Conservation (phyloP, 1,140 invertebrate species). For the Platyura marginata region DNA sequence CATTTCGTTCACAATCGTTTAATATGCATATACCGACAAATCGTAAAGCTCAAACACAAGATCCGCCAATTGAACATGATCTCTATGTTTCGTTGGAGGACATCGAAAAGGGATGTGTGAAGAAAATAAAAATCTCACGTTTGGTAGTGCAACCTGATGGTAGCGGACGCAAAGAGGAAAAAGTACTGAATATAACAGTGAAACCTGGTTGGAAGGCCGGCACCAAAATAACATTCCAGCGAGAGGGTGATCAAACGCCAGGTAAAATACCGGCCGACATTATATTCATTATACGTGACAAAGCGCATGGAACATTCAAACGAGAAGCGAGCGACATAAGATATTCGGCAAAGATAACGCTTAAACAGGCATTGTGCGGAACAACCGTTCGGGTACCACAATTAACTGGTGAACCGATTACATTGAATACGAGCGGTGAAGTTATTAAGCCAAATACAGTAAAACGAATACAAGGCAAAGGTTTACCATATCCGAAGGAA, state of each 20-base stretch:
- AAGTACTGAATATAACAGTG: conserved; percentile 78
- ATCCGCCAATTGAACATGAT: conserved; percentile 76
- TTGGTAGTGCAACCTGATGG: conserved; percentile 52
- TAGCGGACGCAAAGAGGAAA: conserved; percentile 62
- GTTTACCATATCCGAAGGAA: conserved; percentile 75
- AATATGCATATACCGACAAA: conserved; percentile 33
- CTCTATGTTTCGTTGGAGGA: conserved; percentile 71
- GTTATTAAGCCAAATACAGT: conserved; percentile 65
- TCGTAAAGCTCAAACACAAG: conserved; percentile 33
- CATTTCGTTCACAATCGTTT: conserved; percentile 56
- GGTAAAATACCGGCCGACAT: conserved; percentile 86
- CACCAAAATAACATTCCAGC: conserved; percentile 86
- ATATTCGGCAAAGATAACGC: conserved; percentile 60
- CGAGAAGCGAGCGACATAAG: conserved; percentile 71
- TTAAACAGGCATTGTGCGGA: conserved; percentile 70
- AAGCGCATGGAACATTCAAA: conserved; percentile 69
- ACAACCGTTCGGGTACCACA: conserved; percentile 60
- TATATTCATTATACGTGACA: conserved; percentile 88
- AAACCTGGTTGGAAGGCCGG: conserved; percentile 93
- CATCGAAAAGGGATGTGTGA: conserved; percentile 59
- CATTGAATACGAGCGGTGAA: conserved; percentile 47
- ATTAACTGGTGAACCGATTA: conserved; percentile 49
- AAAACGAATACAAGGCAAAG: conserved; percentile 58
- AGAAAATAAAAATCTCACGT: conserved; percentile 90
- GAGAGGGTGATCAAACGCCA: conserved; percentile 76